Evolutionary conservation across 1,140 invertebrate genomes (phyloP).

Genomic region (Ericerus pela): DNA sequence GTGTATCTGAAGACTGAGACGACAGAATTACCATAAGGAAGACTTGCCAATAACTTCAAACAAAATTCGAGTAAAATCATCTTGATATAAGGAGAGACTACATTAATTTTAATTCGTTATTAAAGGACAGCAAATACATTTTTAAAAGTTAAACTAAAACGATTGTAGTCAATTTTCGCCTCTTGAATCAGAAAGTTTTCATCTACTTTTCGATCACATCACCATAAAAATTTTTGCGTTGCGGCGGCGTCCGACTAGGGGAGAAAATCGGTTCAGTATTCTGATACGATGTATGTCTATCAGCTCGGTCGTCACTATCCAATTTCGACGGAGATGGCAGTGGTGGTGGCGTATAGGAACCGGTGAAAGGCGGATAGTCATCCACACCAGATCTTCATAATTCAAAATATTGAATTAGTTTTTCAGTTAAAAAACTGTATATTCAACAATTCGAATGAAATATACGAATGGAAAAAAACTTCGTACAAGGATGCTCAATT

Average conservation of each 20-base stretch:
- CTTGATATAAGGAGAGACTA: too few species aligned
- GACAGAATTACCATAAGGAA: too few species aligned
- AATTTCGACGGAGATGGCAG: background rate
- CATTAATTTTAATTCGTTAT: too few species aligned
- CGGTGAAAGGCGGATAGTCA: background rate
- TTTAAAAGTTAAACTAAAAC: too few species aligned
- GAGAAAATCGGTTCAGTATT: background rate
- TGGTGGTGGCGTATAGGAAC: background rate
- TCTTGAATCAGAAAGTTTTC: too few species aligned
- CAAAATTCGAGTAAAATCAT: too few species aligned
- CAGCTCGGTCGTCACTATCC: too few species aligned
- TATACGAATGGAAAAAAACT: background rate
- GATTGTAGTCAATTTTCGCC: too few species aligned
- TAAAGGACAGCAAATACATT: too few species aligned
- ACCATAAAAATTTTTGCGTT: constrained; percentile 3
- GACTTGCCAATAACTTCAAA: too few species aligned
- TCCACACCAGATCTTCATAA: background rate
- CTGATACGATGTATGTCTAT: background rate
- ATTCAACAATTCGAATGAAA: background rate
- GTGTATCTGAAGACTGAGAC: too few species aligned
- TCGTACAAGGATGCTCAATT: background rate
- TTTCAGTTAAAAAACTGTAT: background rate
- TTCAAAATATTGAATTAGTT: too few species aligned
- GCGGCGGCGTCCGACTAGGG: background rate
- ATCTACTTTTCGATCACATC: constrained; percentile 3